Evolutionary conservation across 2,888 invertebrate genomes (phyloP), one percentile per base, ranked within the genome.

Genomic region (Nomada fabriciana): DNA sequence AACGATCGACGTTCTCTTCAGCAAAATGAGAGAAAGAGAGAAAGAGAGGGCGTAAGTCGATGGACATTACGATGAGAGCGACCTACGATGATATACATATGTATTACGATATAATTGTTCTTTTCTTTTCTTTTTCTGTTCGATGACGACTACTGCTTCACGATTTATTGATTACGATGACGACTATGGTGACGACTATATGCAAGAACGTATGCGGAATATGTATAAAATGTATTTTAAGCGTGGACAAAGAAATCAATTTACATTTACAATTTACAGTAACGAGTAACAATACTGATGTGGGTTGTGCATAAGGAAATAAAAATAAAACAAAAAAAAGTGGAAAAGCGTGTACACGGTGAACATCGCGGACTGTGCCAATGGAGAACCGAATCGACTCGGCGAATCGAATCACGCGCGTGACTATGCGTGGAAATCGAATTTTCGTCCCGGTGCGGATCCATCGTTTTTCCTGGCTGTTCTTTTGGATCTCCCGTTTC

Each of bases 141-240:
- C 20, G 64, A 57, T 65, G 73, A 77, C 74, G 79, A 86, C 78
- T 69, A 77, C 52, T 79, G 82, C 80, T 82, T 82, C 76, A 78
- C 81, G 75, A 87, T 83, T 77, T 64, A 78, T 73, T 64, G 75
- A 79, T 64, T 78, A 82, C 69, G 83, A 73, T 65, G 84, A 80
- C 59, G 78, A 79, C 78, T 68, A 85, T 79, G 82, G 80, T 60
- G 71, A 76, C 72, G 69, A 88, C 71, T 76, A 75, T 74, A 53
- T 82, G 67, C 47, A 81, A 76, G 70, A 86, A 83, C 25, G 65
- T 77, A 76, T 63, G 71, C 63, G 86, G 80, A 86, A 81, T 84
- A 86, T 91, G 91, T 91, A 91, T 90, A 91, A 90, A 90, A 86
- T 90, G 90, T 91, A 90, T 91, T 91, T 90, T 90, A 91, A 89